Base-by-base conservation (phyloP, 64 coral and sea anemone genomes). In the Astreopora myriophthalma region DNA sequence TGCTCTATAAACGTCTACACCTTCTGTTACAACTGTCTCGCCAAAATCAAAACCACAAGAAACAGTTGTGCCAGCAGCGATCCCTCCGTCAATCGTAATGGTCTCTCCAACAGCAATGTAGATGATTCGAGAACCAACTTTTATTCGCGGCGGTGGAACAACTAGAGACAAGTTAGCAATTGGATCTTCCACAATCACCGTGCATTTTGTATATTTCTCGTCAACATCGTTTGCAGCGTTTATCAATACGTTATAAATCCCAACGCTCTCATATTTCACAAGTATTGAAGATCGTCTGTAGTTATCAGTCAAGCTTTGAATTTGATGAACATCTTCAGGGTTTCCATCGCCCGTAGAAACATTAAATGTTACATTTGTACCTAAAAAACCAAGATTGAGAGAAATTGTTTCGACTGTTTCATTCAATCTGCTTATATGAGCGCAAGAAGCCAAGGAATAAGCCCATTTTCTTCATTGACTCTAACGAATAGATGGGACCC, bases 321-420 rank as follows among this genome's bases (percentile, higher is more conserved):
- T 70, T 5, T 32, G 6, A 17, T 48, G 14, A 22, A 34, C 71
- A 24, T 74, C 24, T 7, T 55, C 22, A 64, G 80, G 23, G 52
- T 44, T 86, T 44, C 34, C 71, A 30, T 86, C 90, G 10, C 90
- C 80, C 48, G 34, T 26, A 22, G 13, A 35, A 23, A 92, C 62
- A 16, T 28, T 75, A 35, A 80, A 76, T 30, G 90, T 31, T 8
- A 92, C 90, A 33, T 92, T 92, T 20, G 90, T 92, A 7, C 90
- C 90, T 92, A 24, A 64, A 64, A 16, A 9, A n/a, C n/a, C n/a
- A 5, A 26, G 9, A 26, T 25, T 16, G 7, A 25, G 20, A 58
- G 11, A 46, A 46, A 46, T 46, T 46, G 11, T 46, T 46, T 46
- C 11, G 42, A 46, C 5, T 6, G 11, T 6, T 11, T 46, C 42